These are phyloP conservation scores for Acropora yongei DNA, from an alignment of 64 coral and sea anemone species.

Conservation along the genomic window DNA sequence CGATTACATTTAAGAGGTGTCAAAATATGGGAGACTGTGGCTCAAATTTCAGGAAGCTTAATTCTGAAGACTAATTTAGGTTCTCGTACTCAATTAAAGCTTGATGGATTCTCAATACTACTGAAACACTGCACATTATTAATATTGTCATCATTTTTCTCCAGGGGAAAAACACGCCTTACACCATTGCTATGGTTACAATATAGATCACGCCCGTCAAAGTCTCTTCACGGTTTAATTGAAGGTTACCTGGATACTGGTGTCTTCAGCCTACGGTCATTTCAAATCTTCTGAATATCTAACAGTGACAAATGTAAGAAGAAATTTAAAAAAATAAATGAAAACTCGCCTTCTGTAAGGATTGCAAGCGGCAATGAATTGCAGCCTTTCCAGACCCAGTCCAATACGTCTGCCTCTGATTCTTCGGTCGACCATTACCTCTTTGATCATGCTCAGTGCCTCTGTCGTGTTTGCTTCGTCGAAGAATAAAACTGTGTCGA, in stretches of 20 bases:
- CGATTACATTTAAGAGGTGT: too few species aligned
- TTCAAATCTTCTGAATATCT: not conserved
- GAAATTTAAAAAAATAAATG: not conserved
- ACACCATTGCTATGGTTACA: too few species aligned
- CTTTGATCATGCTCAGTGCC: conserved; percentile 86
- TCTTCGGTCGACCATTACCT: conserved; percentile 87
- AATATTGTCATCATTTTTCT: too few species aligned
- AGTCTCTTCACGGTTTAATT: too few species aligned
- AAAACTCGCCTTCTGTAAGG: conserved; percentile 71
- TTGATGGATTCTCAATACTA: not conserved
- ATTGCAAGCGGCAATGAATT: conserved; percentile 87
- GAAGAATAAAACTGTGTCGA: conserved; percentile 81
- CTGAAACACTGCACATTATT: not conserved
- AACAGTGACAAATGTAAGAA: too few species aligned
- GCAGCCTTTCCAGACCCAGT: conserved; percentile 55
- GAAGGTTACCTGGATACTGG: too few species aligned
- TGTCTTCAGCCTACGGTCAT: too few species aligned
- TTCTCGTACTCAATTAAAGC: not conserved
- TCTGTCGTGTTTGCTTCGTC: conserved; percentile 91
- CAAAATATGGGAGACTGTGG: too few species aligned
- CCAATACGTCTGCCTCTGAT: conserved; percentile 66
- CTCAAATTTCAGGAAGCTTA: not conserved
- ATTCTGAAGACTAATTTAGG: not conserved
- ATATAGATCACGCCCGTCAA: too few species aligned
- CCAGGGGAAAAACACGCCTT: too few species aligned